Base-by-base conservation (phyloP, 1,140 invertebrate species). In the Halictus rubicundus region DNA sequence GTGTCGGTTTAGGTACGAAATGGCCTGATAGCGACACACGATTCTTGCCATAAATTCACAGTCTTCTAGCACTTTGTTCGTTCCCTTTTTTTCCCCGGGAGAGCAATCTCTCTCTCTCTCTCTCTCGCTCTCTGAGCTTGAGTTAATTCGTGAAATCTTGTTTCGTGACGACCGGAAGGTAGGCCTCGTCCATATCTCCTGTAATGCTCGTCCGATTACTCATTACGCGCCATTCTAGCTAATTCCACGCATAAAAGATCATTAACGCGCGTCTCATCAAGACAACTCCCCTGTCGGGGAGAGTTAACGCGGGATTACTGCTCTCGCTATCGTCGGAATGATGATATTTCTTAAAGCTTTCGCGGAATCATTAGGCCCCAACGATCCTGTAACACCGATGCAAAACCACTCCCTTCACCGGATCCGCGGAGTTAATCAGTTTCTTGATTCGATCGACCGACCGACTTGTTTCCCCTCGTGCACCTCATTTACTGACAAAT, bases 181-280 rank as follows among this genome's bases (percentile, higher is more conserved):
- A 16, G 49, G 49, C 49, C 14, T 3, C 32, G 7, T 32, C 21
- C 25, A 23, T 46, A 46, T 46, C 57, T 72, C 66, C 54, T 16
- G 16, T 66, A 59, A 81, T 23, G 60, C n/a, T 49, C 61, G 19
- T 16, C 49, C 68, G 27, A 64, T 73, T 72, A 49, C 59, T 81
- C 65, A 32, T 82, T 82, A 82, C 32, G 21, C 32, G 59, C 65
- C 37, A 81, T 74, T 61, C 64, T 65, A 65, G 59, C 54, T 63
- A 68, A 75, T 65, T 39, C 64, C 39, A 37, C 32, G 52, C 78
- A 37, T 81, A 76, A 82, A 75, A 64, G 39, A 14, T 70, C 71
- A 66, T 82, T 81, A 82, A 75, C 52, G 32, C 49, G 42, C 59
- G 21, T 81, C 71, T 82, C 78, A 49, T 82, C 75, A 80, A 76